These are phyloP conservation scores for Melanotus villosus DNA, from an alignment of 2,888 invertebrate species.

Conservation along the genomic window DNA sequence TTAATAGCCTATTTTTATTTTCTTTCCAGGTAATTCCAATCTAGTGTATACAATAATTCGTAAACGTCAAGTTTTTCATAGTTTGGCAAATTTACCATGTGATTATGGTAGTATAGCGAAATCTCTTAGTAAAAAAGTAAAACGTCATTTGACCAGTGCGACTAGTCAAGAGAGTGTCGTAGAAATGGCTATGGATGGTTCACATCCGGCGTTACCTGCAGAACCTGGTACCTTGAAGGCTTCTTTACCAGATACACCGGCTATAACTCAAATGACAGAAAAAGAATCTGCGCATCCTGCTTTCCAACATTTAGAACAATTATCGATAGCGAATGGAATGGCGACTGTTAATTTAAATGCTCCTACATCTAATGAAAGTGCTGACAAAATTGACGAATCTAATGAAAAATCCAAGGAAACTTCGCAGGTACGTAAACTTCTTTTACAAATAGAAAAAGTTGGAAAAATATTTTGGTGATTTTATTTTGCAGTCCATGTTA, in stretches of 20 bases:
- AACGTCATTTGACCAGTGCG: conserved; percentile 60
- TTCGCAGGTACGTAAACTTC: neutral
- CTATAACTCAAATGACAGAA: conserved; percentile 94
- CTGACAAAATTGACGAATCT: conserved; percentile 3
- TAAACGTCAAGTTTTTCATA: conserved; percentile 98
- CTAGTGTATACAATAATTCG: conserved; percentile 98
- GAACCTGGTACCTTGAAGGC: conserved; percentile 94
- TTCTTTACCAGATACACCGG: conserved; percentile 92
- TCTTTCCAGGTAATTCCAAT: conserved; percentile 89
- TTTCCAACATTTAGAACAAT: conserved; percentile 60
- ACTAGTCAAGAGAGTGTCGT: conserved; percentile 73
- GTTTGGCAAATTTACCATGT: conserved; percentile 95
- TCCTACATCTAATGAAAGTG: conserved; percentile 47
- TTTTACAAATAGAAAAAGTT: too few relatives aligned
- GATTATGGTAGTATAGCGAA: conserved; percentile 92
- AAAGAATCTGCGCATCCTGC: conserved; percentile 90
- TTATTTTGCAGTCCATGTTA: conserved; percentile 8
- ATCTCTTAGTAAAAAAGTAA: conserved; percentile 75
- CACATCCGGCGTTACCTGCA: conserved; percentile 86
- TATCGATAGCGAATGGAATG: conserved; percentile 64
- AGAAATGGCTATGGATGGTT: conserved; percentile 86
- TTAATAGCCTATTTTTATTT: too few relatives aligned
- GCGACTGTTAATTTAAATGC: conserved; percentile 61
- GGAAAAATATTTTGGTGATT: too few relatives aligned
- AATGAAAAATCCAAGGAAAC: neutral